Evolutionary conservation across 92 coral and sea anemone species (phyloP).

Genomic region (Metridium senile): DNA sequence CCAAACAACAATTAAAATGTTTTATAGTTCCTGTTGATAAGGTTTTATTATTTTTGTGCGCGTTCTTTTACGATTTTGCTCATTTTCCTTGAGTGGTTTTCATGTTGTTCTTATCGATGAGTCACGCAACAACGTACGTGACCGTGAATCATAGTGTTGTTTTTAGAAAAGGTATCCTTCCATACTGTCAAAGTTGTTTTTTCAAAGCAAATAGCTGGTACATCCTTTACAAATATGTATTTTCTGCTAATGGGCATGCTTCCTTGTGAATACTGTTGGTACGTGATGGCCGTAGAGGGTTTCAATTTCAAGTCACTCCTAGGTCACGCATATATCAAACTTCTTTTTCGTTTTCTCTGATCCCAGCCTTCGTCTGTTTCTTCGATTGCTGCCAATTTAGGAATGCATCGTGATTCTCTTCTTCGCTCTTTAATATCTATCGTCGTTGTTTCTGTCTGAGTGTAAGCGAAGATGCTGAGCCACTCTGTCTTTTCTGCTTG

Average conservation of each 20-base stretch:
- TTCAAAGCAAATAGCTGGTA: not conserved
- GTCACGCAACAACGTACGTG: not conserved
- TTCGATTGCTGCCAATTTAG: constrained; percentile 57
- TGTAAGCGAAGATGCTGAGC: constrained; percentile 57
- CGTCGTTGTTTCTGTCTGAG: constrained; percentile 23
- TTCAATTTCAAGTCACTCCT: not conserved
- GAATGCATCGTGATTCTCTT: constrained; percentile 28
- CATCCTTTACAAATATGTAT: not conserved
- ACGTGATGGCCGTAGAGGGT: not conserved
- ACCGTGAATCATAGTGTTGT: not conserved
- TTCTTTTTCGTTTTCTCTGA: constrained; percentile 49
- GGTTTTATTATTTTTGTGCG: not conserved
- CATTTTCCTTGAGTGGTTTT: not conserved
- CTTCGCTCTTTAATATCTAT: constrained; percentile 26
- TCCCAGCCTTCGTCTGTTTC: constrained; percentile 58
- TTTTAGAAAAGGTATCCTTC: not conserved
- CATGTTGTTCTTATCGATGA: not conserved
- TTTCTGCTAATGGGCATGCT: not conserved
- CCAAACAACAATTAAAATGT: not conserved
- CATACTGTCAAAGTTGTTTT: not conserved
- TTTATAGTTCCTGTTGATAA: not conserved
- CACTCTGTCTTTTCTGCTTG: constrained; percentile 68
- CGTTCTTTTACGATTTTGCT: not conserved
- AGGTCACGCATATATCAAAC: constrained; percentile 51
- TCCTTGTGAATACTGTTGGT: not conserved